Conservation (phyloP, 2,797 vertebrate genomes). For the Periparus ater region DNA sequence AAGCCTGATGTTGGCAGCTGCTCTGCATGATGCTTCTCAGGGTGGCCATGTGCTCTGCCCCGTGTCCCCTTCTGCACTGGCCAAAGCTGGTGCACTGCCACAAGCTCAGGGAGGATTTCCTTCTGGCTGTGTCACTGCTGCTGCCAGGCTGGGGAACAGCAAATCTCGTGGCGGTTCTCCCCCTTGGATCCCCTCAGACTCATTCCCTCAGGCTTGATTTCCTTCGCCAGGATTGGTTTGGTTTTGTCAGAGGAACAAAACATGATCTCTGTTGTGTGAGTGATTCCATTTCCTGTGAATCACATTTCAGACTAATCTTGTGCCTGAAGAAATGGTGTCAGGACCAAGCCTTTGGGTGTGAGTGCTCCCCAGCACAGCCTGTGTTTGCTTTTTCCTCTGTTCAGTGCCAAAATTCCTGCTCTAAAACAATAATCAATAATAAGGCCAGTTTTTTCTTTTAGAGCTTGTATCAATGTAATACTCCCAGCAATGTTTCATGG, state of each 20-base stretch:
- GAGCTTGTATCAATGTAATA: background rate
- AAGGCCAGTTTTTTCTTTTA: background rate
- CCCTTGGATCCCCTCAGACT: background rate
- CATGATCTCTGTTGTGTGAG: background rate
- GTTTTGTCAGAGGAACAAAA: background rate
- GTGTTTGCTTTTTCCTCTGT: background rate
- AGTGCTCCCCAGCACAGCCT: background rate
- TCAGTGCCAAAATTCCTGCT: background rate
- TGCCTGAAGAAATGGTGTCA: background rate
- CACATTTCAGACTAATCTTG: background rate
- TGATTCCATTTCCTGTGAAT: background rate
- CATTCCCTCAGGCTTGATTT: background rate
- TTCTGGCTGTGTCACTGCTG: background rate
- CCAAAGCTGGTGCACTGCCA: background rate
- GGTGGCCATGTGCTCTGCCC: rapidly evolving
- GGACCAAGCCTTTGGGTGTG: background rate
- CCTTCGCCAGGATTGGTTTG: background rate
- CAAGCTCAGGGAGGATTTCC: background rate
- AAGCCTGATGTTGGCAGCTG: background rate
- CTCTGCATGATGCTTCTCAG: rapidly evolving
- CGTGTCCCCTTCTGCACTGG: background rate
- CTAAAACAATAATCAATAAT: background rate
- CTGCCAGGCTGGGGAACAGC: background rate
- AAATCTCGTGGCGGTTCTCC: background rate
- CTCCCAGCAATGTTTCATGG: background rate